A percentile compares a stretch with the other conserved stretches of the same genome.
phyloP scores from a whole-genome alignment of 2,888 invertebrate genomes.

The Bugula neritina region DNA sequence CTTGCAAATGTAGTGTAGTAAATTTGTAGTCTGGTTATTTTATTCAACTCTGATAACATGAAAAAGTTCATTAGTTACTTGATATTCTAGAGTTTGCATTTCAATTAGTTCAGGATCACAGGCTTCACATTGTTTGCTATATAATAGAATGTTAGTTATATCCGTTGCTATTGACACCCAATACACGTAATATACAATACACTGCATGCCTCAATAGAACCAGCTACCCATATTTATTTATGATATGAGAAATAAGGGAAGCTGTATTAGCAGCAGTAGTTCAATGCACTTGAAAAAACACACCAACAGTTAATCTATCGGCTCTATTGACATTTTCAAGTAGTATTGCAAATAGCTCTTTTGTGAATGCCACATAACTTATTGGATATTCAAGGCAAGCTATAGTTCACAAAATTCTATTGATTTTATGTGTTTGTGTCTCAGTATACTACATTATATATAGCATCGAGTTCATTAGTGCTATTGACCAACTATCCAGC shows the following conservation, averaged over 20 bases:
- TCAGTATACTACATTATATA: too few species aligned
- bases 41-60: too few species aligned
- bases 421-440: too few species aligned
- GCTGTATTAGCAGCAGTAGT: neutral
- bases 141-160: neutral
- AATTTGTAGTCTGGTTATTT: too few species aligned
- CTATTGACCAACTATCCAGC: too few species aligned
- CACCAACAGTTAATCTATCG: neutral
- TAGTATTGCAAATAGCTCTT: neutral
- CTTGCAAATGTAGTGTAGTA: too few species aligned
- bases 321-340: neutral
- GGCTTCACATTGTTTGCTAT: neutral
- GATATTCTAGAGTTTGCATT: too few species aligned
- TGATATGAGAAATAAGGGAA: neutral
- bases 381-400: too few species aligned
- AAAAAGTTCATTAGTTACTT: too few species aligned
- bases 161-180: conserved; percentile 15
- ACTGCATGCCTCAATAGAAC: neutral
- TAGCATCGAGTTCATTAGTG: too few species aligned
- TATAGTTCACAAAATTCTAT: too few species aligned
- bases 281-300: neutral
- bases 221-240: neutral
- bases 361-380: too few species aligned
- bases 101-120: neutral
- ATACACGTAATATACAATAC: conserved; percentile 15